phyloP scores from a whole-genome alignment of 2,888 invertebrate genomes.

The Ischnus inquisitorius region DNA sequence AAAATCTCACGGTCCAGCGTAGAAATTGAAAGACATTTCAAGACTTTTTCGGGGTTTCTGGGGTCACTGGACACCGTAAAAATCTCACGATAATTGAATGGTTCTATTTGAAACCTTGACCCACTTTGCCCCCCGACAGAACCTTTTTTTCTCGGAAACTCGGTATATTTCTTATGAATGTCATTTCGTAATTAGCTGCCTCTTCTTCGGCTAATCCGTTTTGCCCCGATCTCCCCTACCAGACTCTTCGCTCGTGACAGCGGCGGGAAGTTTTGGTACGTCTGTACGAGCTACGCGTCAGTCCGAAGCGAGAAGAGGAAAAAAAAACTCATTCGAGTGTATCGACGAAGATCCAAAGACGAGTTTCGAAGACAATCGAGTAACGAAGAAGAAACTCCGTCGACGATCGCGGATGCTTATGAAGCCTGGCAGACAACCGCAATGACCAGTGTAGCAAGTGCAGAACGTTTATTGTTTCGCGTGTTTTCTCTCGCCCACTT shows the following conservation, averaged over 20 bases:
- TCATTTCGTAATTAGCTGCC: no score
- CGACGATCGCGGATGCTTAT: not conserved
- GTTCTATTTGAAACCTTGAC: no score
- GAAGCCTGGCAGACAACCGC: not conserved
- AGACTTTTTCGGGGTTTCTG: no score
- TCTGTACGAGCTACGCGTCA: not conserved
- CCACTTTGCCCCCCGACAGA: no score
- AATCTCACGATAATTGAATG: no score
- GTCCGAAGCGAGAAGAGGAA: slow-evolving; percentile 26
- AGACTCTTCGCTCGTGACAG: slow-evolving; percentile 3
- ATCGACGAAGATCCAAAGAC: not conserved
- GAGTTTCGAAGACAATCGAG: slow-evolving; percentile 4
- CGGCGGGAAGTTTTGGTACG: not conserved
- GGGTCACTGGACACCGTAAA: no score
- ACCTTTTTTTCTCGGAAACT: no score
- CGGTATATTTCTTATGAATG: no score
- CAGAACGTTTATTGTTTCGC: slow-evolving; percentile 6
- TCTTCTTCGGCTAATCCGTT: no score
- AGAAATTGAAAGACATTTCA: no score
- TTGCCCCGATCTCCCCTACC: not conserved
- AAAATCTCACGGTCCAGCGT: no score
- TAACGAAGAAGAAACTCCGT: slow-evolving; percentile 1
- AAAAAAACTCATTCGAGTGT: not conserved
- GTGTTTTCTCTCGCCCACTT: not conserved
- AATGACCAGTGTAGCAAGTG: not conserved